A percentile compares a stretch with the other conserved stretches of the same genome.
Conservation (phyloP, 2,888 invertebrate species). For the Zygothrica quintamaculata region DNA sequence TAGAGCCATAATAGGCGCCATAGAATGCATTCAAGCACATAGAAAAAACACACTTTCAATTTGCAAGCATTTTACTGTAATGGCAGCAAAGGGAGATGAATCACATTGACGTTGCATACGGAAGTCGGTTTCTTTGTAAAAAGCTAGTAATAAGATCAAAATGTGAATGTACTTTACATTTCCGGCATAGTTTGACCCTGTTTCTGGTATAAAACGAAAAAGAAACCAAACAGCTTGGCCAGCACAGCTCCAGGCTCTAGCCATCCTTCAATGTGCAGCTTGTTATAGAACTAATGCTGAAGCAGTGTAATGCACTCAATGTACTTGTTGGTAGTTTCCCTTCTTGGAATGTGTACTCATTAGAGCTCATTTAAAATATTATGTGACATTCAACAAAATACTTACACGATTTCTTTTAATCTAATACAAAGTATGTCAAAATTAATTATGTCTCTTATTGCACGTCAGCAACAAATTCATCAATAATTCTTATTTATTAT, state of each 20-base stretch:
- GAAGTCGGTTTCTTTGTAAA: conserved; percentile 71
- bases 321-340: conserved; percentile 27
- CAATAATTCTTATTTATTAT: no score
- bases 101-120: conserved; percentile 74
- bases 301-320: conserved; percentile 8
- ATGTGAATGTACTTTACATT: conserved; percentile 81
- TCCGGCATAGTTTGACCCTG: conserved; percentile 77
- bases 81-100: not conserved
- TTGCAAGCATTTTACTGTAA: not conserved
- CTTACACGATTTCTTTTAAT: conserved; percentile 2
- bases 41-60: conserved; percentile 13
- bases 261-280: no score
- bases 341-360: conserved; percentile 62
- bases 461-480: no score
- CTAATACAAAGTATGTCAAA: not conserved
- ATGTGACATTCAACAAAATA: conserved; percentile 33
- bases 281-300: not conserved
- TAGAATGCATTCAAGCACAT: conserved; percentile 41
- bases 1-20: conserved; percentile 41
- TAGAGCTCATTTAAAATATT: conserved; percentile 63
- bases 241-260: not conserved
- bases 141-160: conserved; percentile 77
- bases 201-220: conserved; percentile 45
- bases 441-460: no score
- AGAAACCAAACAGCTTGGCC: conserved; percentile 4